Percentiles rank a stretch among this genome's conserved stretches.
Evolutionary conservation across 2,888 invertebrate species (phyloP).

Genomic region (Drosophila pegasa): DNA sequence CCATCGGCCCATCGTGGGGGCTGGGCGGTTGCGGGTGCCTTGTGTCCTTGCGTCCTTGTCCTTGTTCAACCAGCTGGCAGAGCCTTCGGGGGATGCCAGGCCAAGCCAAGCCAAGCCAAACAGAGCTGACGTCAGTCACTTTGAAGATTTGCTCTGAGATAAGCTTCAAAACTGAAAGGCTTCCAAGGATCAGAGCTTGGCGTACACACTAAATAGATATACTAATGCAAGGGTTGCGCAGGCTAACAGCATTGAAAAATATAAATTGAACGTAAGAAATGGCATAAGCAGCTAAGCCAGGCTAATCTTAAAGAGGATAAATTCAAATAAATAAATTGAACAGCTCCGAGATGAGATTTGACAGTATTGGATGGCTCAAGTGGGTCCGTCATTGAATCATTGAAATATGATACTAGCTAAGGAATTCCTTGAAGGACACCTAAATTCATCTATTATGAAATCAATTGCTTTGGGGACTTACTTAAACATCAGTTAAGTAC

Average conservation of each 20-base stretch:
- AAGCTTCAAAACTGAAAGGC: slow-evolving; percentile 33
- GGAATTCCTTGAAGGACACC: too few relatives aligned
- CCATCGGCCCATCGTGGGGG: too few relatives aligned
- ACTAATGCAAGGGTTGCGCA: neutral
- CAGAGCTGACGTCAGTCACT: slow-evolving; percentile 50
- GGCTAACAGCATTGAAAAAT: neutral
- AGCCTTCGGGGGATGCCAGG: slow-evolving; percentile 18
- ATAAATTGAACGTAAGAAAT: neutral
- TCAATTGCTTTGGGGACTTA: neutral
- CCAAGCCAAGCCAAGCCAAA: slow-evolving; percentile 33
- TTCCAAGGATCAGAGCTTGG: slow-evolving; percentile 31
- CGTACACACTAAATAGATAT: slow-evolving; percentile 2
- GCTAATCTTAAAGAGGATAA: neutral
- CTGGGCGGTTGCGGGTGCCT: slow-evolving; percentile 23
- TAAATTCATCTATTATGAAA: too few relatives aligned
- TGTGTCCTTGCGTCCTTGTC: slow-evolving; percentile 67
- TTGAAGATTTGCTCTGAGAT: slow-evolving; percentile 54
- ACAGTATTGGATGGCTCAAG: too few relatives aligned
- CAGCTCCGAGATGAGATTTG: too few relatives aligned
- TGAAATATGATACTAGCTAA: too few relatives aligned
- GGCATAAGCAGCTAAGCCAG: too few relatives aligned
- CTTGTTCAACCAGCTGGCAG: slow-evolving; percentile 66
- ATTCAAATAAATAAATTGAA: neutral
- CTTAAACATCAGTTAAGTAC: neutral
- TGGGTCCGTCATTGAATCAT: too few relatives aligned